These are phyloP conservation scores for Hydrolagus affinis DNA, from an alignment of 2,113 vertebrate species.

Conservation along the genomic window DNA sequence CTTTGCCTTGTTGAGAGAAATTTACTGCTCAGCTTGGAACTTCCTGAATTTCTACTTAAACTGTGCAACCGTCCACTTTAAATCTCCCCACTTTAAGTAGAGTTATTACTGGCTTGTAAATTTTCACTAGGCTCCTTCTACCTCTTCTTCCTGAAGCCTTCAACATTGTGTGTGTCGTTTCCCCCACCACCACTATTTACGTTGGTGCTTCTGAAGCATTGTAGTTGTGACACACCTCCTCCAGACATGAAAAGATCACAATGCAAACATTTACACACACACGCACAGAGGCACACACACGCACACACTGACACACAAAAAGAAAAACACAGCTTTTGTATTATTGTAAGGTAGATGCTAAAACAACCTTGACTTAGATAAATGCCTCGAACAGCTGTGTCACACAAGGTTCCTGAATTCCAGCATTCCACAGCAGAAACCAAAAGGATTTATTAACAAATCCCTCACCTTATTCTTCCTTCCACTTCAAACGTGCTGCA, in stretches of 20 bases:
- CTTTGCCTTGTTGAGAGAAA: not conserved
- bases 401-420: not conserved
- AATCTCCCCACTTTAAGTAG: not conserved
- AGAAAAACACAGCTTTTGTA: not conserved
- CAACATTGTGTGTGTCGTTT: not conserved
- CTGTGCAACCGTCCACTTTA: not conserved
- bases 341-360: not conserved
- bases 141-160: not conserved
- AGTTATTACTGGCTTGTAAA: not conserved
- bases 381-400: not conserved
- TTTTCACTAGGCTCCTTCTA: not conserved
- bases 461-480: conserved; percentile 20
- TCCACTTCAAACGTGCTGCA: not conserved
- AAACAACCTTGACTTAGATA: not conserved
- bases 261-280: not conserved
- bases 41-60: not conserved
- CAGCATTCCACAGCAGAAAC: not conserved
- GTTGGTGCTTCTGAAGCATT: not conserved
- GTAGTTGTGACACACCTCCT: not conserved
- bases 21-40: not conserved
- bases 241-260: conserved; percentile 1
- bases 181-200: not conserved
- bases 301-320: no score
- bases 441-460: conserved; percentile 6
- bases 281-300: no score